Conservation (phyloP, 2,888 invertebrate genomes). For the Idaea straminata region DNA sequence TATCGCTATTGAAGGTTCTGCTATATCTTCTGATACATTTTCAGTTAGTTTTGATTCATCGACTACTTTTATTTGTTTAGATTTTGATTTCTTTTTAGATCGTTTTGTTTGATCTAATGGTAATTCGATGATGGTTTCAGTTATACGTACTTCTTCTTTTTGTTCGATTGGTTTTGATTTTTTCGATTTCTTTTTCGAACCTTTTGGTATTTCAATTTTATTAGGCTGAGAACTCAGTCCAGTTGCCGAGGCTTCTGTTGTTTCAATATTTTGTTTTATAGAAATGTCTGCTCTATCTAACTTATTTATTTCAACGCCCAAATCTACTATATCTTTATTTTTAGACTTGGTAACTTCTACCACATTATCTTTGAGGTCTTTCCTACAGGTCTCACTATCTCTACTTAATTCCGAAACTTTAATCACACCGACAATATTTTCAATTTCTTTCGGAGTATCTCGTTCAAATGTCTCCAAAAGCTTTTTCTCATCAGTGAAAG, state of each 20-base stretch:
- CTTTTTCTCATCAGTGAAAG: background rate
- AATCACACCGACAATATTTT: conserved; percentile 1
- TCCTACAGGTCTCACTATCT: background rate
- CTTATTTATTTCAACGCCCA: background rate
- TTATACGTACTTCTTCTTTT: background rate
- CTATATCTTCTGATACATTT: conserved; percentile 9
- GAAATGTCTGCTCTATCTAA: background rate
- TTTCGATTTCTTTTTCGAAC: conserved; percentile 12
- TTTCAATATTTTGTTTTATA: background rate
- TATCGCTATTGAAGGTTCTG: conserved; percentile 14
- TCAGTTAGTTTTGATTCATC: conserved; percentile 15
- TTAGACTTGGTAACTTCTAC: background rate
- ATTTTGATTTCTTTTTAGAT: conserved; percentile 38
- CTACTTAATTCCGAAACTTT: conserved; percentile 3
- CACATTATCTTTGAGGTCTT: background rate
- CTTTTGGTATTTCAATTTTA: conserved; percentile 10
- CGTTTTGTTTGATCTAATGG: conserved; percentile 20
- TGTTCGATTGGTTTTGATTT: conserved; percentile 13
- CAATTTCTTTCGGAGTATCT: background rate
- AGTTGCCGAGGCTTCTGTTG: background rate
- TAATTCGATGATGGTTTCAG: conserved; percentile 12
- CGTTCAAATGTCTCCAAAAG: background rate
- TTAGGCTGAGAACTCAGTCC: background rate
- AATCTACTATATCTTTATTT: background rate
- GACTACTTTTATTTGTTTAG: conserved; percentile 16